A percentile compares a stretch with the other conserved stretches of the same genome.
Evolutionary conservation across 2,113 vertebrate genomes (phyloP).

Genomic region (Chamaetylas fuelleborni): DNA sequence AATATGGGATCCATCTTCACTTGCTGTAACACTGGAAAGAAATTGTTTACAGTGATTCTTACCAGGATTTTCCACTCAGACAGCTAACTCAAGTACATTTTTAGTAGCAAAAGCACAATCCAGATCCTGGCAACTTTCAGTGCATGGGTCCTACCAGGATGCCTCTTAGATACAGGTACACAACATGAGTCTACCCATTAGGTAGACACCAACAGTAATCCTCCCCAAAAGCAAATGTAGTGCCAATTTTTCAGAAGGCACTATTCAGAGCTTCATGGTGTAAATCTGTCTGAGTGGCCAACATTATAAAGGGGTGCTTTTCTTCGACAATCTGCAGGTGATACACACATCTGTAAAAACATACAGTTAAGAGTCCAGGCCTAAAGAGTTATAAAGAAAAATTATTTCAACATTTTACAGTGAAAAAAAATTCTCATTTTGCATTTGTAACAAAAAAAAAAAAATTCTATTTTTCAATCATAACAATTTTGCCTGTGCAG

Average conservation of each 20-base stretch:
- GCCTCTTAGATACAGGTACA: neutral
- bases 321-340: neutral
- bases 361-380: neutral
- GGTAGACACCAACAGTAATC: neutral
- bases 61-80: neutral
- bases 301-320: neutral
- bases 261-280: neutral
- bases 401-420: neutral
- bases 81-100: neutral
- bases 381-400: neutral
- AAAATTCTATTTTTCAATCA: neutral
- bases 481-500: neutral
- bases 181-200: neutral
- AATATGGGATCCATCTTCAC: neutral
- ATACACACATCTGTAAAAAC: neutral
- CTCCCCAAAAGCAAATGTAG: neutral
- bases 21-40: neutral
- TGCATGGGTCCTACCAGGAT: neutral
- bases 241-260: neutral
- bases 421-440: neutral
- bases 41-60: neutral
- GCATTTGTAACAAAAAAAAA: neutral
- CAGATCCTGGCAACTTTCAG: neutral
- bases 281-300: neutral
- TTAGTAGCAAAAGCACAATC: neutral